Percentiles rank a stretch among this genome's conserved stretches.
These are phyloP conservation scores for Acrocyrtus sp. DNA, from an alignment of 2,888 invertebrate genomes.

Conservation along the genomic window DNA sequence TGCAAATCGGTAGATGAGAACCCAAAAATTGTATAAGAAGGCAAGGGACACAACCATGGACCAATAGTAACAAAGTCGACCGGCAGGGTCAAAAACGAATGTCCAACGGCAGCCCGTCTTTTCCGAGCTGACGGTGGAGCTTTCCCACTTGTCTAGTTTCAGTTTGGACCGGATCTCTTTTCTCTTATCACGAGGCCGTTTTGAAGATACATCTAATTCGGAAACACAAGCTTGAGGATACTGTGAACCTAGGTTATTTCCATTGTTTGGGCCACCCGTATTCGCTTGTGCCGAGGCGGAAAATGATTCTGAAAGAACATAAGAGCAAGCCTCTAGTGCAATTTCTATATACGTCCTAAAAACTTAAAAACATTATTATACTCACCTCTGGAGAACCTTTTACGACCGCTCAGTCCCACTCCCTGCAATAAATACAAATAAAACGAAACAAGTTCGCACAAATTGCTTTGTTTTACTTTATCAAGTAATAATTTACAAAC, in stretches of 20 bases:
- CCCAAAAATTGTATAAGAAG: constrained; percentile 97
- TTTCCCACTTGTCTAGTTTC: constrained; percentile 66
- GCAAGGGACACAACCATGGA: constrained; percentile 96
- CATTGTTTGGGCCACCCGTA: constrained; percentile 58
- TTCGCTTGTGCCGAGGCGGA: constrained; percentile 70
- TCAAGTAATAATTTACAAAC: constrained; percentile 18
- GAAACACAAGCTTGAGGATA: constrained; percentile 68
- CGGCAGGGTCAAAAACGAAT: constrained; percentile 98
- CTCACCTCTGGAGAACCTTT: constrained; percentile 73
- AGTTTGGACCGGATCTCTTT: constrained; percentile 65
- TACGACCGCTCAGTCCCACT: constrained; percentile 63
- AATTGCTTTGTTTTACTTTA: constrained; percentile 28
- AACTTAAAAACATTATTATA: too few species aligned
- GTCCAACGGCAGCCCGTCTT: constrained; percentile 81
- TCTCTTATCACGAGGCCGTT: constrained; percentile 71
- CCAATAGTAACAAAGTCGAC: constrained; percentile 96
- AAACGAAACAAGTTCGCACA: constrained; percentile 24
- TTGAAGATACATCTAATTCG: constrained; percentile 80
- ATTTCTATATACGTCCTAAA: too few species aligned
- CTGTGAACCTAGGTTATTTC: constrained; percentile 58
- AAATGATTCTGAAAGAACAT: too few species aligned
- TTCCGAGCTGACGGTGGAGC: constrained; percentile 65
- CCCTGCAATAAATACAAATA: constrained; percentile 56
- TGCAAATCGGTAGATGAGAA: constrained; percentile 98
- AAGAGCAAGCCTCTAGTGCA: too few species aligned